Evolutionary conservation across 2,888 invertebrate species (phyloP), one percentile per base, ranked within the genome.

Genomic region (Limenitis camilla): DNA sequence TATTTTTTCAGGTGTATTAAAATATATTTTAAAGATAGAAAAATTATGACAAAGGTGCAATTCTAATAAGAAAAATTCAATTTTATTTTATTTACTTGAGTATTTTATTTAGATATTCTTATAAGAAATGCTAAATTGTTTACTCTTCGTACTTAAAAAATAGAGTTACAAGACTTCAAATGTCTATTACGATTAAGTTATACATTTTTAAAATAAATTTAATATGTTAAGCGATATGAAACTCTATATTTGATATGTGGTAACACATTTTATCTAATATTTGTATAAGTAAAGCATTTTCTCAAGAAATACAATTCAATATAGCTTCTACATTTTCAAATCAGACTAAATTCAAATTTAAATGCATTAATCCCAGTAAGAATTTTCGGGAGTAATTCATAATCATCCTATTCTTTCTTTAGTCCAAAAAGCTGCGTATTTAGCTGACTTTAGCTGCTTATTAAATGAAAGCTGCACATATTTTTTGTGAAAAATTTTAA

Each of bases 401-500:
- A 56, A 56, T 45, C 53, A 39, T 48, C 48, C 48, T 47, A 49
- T 46, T 56, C 39, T 49, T 44, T 47, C 53, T 59, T 58, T 49
- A 46, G 46, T 49, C 32, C 39, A 47, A 53, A 57, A 51, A 41
- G 48, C 45, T 50, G 47, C 40, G 42, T 53, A 52, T 58, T 60
- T 50, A 54, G 49, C 44, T 52, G 53, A 52, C 53, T 52, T 52
- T 50, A 44, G 47, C 44, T 38, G 53, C 53, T 53, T 56, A 52
- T 58, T 56, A 48, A 58, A 60, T 58, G 52, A 54, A 52, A 60
- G 54, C 60, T 56, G 47, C 40, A 44, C 39, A 44, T 55, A 54
- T 58, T 60, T 19, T 53, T 59, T 49, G 55, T 55, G 57, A 43
- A 50, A 45, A 56, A 47, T 56, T 53, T 58, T 52, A 60, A 60